Evolutionary conservation across 2,797 vertebrate genomes (phyloP), one percentile per base, ranked within the genome.

Genomic region (Avahi laniger): DNA sequence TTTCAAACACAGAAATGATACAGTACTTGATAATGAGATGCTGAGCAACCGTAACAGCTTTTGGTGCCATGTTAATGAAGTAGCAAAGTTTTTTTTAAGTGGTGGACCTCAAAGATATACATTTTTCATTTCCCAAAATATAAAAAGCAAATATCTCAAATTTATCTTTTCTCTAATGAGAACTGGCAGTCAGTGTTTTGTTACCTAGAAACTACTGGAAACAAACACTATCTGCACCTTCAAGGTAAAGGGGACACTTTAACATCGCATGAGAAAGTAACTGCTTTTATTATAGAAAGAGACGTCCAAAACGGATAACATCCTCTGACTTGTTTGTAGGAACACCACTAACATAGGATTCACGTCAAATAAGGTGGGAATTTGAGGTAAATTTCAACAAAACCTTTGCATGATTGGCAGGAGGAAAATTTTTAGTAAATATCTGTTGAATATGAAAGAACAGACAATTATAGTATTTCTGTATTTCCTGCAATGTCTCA

Each of bases 101-200:
- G 20, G n/a, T 52, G 70, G 26, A 75, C 10, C 26, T 85, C 61
- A 93, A 85, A 82, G 41, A 67, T 90, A 18, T 13, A 43, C 18
- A 52, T 24, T 91, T 75, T 84, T 84, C 33, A 83, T 84, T 94
- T 81, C 88, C 67, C 9, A 84, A 96, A 94, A 52, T 35, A 84
- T 20, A 76, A 84, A 91, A 65, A 50, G 5, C 48, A 91, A 70
- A 81, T 73, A 52, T 78, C 41, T 10, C 80, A 86, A 82, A 70
- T 41, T 83, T 43, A 73, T 84, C 72, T 82, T 95, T 94, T 96
- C 73, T 91, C 15, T 63, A 75, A 54, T 95, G 7, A 82, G 69
- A 95, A 89, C 35, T 38, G 18, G 11, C 75, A 18, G 52, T 54
- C 86, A 59, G 24, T 86, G 28, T 18, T 78, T 82, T 94, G 80